A percentile compares a stretch with the other conserved stretches of the same genome.
Conservation (phyloP, 2,113 vertebrate genomes). For the Macquaria ambigua region DNA sequence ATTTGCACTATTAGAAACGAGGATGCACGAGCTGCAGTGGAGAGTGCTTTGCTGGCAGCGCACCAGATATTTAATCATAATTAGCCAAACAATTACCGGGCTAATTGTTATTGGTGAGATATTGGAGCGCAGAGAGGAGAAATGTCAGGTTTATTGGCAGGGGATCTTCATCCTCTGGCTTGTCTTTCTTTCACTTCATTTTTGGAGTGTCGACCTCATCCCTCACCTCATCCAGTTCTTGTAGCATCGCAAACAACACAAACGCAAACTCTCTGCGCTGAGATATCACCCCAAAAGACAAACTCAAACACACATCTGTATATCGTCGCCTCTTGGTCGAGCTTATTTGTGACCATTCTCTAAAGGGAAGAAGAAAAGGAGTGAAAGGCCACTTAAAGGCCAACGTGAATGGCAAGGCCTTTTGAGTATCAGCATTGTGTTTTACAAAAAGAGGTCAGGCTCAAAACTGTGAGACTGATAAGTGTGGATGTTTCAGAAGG, state of each 20-base stretch:
- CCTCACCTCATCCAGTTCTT: slow-evolving; percentile 12
- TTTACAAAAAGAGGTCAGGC: slow-evolving; percentile 57
- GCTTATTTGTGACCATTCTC: slow-evolving; percentile 48
- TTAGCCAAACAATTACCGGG: slow-evolving; percentile 83
- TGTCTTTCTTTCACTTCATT: slow-evolving; percentile 42
- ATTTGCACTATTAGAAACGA: slow-evolving; percentile 60
- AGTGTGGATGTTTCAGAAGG: slow-evolving; percentile 58
- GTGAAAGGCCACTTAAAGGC: slow-evolving; percentile 78
- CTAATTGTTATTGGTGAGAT: slow-evolving; percentile 85
- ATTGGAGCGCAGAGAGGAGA: slow-evolving; percentile 69
- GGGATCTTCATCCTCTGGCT: slow-evolving; percentile 57
- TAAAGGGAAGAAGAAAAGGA: slow-evolving; percentile 51
- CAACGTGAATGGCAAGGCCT: slow-evolving; percentile 75
- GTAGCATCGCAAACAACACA: not conserved
- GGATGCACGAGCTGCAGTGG: slow-evolving; percentile 52
- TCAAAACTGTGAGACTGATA: slow-evolving; percentile 55
- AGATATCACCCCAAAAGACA: not conserved
- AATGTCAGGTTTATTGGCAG: slow-evolving; percentile 76
- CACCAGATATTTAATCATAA: slow-evolving; percentile 84
- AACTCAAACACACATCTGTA: slow-evolving; percentile 1
- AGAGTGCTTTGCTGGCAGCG: slow-evolving; percentile 76
- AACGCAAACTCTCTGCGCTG: slow-evolving; percentile 1
- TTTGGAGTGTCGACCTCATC: slow-evolving; percentile 6
- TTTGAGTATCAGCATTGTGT: slow-evolving; percentile 66
- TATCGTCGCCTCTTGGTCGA: not conserved